A percentile compares a stretch with the other conserved stretches of the same genome.
phyloP scores from a whole-genome alignment of 2,888 invertebrate species.

The Sinotaia quadrata region DNA sequence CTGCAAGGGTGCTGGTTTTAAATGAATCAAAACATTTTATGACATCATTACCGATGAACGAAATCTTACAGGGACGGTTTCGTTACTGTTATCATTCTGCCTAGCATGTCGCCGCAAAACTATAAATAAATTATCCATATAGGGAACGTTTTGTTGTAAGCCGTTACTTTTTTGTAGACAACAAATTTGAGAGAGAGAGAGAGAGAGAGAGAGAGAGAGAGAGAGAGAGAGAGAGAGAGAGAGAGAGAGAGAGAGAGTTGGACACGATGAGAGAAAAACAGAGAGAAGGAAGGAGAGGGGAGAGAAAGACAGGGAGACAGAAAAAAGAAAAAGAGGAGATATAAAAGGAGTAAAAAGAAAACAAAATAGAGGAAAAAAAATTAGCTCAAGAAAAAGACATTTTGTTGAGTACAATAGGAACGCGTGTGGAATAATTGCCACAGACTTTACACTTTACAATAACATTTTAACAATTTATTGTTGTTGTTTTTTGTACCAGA shows the following conservation, averaged over 20 bases:
- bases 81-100: too few relatives aligned
- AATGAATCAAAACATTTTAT: too few relatives aligned
- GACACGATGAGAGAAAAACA: constrained; percentile 4
- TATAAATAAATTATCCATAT: too few relatives aligned
- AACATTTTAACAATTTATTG: too few relatives aligned
- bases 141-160: too few relatives aligned
- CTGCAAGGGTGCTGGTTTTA: too few relatives aligned
- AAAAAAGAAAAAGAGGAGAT: background rate
- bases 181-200: background rate
- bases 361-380: background rate
- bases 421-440: background rate
- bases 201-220: constrained; percentile 5
- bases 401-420: background rate
- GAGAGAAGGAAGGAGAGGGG: background rate
- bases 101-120: too few relatives aligned
- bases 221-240: constrained; percentile 18
- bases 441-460: background rate
- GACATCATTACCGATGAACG: too few relatives aligned
- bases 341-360: too few relatives aligned
- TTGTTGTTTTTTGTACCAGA: too few relatives aligned
- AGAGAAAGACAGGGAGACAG: background rate
- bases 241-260: background rate
- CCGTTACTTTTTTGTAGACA: too few relatives aligned
- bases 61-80: too few relatives aligned
- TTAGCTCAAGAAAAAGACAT: background rate